Conservation (phyloP, 2,113 vertebrate genomes). For the Engraulis encrasicolus region DNA sequence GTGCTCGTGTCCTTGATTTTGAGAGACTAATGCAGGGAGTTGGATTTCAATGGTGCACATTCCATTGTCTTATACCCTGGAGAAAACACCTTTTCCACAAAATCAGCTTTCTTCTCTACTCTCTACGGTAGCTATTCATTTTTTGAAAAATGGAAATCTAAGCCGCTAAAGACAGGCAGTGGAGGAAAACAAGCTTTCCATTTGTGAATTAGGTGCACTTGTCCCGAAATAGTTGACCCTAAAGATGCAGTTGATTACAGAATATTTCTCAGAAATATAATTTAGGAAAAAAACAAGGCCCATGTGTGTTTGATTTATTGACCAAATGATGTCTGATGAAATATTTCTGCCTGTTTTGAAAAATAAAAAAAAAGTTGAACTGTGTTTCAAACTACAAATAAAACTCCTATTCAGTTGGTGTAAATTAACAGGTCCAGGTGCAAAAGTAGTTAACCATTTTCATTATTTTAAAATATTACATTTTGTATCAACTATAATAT, state of each 20-base stretch:
- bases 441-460: no score
- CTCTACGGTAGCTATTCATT: background rate
- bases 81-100: background rate
- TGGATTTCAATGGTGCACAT: conserved; percentile 21
- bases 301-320: no score
- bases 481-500: no score
- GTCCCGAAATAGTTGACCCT: background rate
- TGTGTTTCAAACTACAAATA: no score
- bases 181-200: background rate
- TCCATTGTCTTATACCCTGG: conserved; percentile 18
- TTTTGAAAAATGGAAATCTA: background rate
- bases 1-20: background rate
- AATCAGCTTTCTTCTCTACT: background rate
- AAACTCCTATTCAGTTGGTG: no score
- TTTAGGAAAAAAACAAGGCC: no score
- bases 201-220: background rate
- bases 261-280: background rate
- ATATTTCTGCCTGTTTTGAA: no score
- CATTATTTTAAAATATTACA: no score
- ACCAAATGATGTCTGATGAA: no score
- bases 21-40: conserved; percentile 18
- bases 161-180: background rate
- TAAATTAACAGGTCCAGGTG: no score
- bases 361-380: no score
- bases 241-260: background rate